phyloP scores from a whole-genome alignment of 2,888 invertebrate genomes.

The Colletes collaris region DNA sequence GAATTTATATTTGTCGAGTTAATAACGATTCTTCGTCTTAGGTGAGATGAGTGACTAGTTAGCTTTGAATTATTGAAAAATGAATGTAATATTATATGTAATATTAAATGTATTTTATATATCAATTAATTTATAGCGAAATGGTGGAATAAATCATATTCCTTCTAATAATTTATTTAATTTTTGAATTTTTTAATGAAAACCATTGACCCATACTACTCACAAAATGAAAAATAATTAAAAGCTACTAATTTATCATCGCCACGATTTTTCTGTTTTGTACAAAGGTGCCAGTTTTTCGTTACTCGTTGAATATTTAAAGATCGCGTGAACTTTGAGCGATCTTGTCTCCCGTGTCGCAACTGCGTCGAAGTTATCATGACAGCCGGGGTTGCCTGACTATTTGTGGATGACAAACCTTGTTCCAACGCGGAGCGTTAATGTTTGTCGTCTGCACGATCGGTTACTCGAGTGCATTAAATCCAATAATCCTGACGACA shows the following conservation, averaged over 20 bases:
- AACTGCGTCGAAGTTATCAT: slow-evolving; percentile 49
- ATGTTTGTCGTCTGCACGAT: slow-evolving; percentile 43
- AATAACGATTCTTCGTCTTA: not conserved
- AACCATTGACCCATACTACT: not conserved
- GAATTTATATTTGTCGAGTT: too few relatives aligned
- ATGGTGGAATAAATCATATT: too few relatives aligned
- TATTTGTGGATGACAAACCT: slow-evolving; percentile 67
- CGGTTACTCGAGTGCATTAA: slow-evolving; percentile 62
- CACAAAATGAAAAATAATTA: not conserved
- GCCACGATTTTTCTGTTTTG: too few relatives aligned
- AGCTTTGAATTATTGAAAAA: not conserved
- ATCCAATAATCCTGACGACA: slow-evolving; percentile 61
- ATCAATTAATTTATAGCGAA: too few relatives aligned
- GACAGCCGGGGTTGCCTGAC: slow-evolving; percentile 57
- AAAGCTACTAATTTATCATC: too few relatives aligned
- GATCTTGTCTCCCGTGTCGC: slow-evolving; percentile 24
- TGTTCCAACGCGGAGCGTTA: slow-evolving; percentile 40
- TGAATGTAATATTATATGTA: too few relatives aligned
- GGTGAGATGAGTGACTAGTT: too few relatives aligned
- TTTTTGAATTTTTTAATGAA: too few relatives aligned
- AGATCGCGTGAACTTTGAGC: slow-evolving; percentile 1
- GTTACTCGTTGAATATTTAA: slow-evolving; percentile 1
- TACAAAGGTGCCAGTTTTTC: too few relatives aligned
- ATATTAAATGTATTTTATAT: too few relatives aligned
- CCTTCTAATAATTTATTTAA: too few relatives aligned